A percentile compares a stretch with the other conserved stretches of the same genome.
Conservation (phyloP, 2,888 invertebrate species). For the Polydrusus cervinus region DNA sequence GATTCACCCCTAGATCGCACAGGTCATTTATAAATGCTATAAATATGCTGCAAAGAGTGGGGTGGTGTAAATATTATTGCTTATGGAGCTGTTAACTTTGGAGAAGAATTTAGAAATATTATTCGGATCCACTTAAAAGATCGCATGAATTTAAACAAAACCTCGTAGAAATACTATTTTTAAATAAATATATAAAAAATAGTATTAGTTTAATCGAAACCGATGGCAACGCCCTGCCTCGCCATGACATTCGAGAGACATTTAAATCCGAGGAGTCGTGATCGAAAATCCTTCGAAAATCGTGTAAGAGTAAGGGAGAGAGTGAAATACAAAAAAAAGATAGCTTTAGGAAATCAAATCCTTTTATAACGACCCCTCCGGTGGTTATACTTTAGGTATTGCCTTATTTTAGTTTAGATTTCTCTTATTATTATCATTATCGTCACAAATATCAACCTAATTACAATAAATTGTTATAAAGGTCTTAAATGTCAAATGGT, state of each 20-base stretch:
- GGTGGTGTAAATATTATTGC: no score
- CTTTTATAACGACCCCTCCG: conserved; percentile 21
- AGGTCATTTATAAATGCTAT: no score
- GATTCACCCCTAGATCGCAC: no score
- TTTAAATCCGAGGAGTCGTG: conserved; percentile 26
- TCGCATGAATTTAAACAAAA: no score
- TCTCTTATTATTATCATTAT: conserved; percentile 14
- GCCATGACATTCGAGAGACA: conserved; percentile 36
- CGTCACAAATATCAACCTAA: conserved; percentile 22
- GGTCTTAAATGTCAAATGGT: neutral
- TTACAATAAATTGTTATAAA: conserved; percentile 2
- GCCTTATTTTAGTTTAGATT: conserved; percentile 9
- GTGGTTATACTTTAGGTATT: conserved; percentile 7
- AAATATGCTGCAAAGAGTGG: no score
- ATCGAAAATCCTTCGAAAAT: conserved; percentile 24
- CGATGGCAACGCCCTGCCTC: conserved; percentile 8
- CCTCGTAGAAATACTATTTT: no score
- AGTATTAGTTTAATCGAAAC: neutral
- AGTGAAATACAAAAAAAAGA: neutral
- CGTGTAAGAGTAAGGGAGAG: neutral
- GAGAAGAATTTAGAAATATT: no score
- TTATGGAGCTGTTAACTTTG: no score
- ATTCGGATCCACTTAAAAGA: no score
- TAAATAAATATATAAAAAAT: no score
- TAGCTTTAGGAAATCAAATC: conserved; percentile 27